phyloP scores from a whole-genome alignment of 2,888 invertebrate genomes.

The Meghimatium bilineatum region DNA sequence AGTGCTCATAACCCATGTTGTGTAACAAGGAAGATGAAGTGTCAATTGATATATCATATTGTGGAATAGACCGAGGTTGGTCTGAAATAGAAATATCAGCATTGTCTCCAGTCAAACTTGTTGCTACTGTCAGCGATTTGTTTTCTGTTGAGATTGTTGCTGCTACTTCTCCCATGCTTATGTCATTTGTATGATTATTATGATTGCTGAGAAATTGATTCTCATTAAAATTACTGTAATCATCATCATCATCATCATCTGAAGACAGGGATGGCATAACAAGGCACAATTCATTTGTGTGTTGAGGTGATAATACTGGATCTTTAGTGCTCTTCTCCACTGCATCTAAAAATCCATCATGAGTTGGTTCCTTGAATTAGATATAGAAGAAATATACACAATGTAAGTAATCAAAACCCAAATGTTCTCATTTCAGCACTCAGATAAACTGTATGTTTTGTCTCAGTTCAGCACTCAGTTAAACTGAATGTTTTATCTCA shows the following conservation, averaged over 20 bases:
- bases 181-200: background rate
- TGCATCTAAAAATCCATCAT: background rate
- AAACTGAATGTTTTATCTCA: too few relatives aligned
- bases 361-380: background rate
- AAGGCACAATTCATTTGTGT: constrained; percentile 19
- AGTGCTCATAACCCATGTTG: background rate
- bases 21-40: background rate
- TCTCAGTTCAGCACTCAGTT: too few relatives aligned
- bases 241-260: constrained; percentile 39
- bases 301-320: background rate
- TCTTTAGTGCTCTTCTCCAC: background rate
- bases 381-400: background rate
- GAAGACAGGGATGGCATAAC: constrained; percentile 42
- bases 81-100: background rate
- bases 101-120: background rate
- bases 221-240: background rate
- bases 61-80: background rate
- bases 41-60: background rate
- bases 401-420: background rate
- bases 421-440: background rate
- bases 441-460: too few relatives aligned
- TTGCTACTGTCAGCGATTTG: background rate
- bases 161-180: background rate
- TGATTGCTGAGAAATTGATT: background rate
- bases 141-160: background rate